Base-by-base conservation (phyloP, 2,797 vertebrate species). In the Catostomus latipinnis region DNA sequence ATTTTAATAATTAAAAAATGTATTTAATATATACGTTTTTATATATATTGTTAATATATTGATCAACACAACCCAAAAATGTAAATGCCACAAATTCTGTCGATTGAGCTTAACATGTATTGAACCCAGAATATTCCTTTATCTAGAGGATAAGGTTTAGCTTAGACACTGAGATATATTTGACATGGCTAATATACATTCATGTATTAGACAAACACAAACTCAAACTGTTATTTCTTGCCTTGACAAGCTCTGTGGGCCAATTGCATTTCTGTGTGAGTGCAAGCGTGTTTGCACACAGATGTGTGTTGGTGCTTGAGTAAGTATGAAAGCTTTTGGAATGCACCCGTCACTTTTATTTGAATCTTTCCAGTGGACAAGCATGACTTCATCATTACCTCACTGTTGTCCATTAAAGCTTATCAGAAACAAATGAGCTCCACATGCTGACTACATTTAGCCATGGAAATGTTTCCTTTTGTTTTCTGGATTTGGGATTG, bases 351-450 rank as follows among this genome's bases (percentile, higher is more conserved):
- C 56, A 34, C 34, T 87, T 88, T 86, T 85, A 86, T 90, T 86
- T 92, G 90, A 92, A 92, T 89, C 87, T 91, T 91, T 92, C 89
- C 88, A 90, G 88, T 89, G 87, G 91, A 91, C 84, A 88, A 85
- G 83, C 86, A 90, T 93, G 92, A 93, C 92, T 88, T 93, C 92
- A 91, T 91, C 87, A 88, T 93, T 91, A 93, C 91, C 88, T 92
- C 91, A 92, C 86, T 70, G 84, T 12, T 81, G 87, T 89, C 88
- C 86, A 88, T 89, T 89, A 70, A 74, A 75, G 89, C 90, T 92
- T 88, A 93, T 94, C 89, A 90, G 85, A 93, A 93, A 89, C 91
- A 92, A 88, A 89, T 93, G 92, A 85, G 82, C 87, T 69, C 71
- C 78, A 84, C 76, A 86, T 85, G 86, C 80, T 89, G 86, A 91